These are phyloP conservation scores for Trinectes maculatus DNA, from an alignment of 2,113 vertebrate species.

Conservation along the genomic window DNA sequence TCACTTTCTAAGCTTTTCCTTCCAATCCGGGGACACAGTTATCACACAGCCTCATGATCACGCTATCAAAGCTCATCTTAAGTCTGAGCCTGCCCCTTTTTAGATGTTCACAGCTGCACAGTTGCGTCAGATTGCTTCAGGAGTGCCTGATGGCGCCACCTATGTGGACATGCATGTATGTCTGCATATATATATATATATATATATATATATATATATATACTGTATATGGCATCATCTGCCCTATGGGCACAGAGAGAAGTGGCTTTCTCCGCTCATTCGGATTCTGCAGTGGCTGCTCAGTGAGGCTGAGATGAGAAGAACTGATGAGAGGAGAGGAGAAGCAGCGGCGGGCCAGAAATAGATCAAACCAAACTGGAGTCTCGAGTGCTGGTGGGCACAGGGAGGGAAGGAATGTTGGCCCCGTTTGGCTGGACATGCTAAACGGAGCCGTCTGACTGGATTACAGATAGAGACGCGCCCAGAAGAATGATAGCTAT, in stretches of 20 bases:
- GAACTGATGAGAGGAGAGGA: conserved; percentile 66
- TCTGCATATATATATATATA: conserved; percentile 25
- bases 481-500: conserved; percentile 30
- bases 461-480: conserved; percentile 49
- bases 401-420: conserved; percentile 42
- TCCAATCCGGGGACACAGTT: conserved; percentile 42
- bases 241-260: conserved; percentile 15
- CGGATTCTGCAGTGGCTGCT: conserved; percentile 49
- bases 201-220: conserved; percentile 31
- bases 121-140: conserved; percentile 14
- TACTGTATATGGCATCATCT: conserved; percentile 12
- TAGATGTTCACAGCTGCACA: conserved; percentile 39
- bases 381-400: conserved; percentile 51
- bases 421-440: conserved; percentile 45
- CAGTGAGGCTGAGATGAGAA: conserved; percentile 57
- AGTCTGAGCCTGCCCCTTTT: conserved; percentile 12
- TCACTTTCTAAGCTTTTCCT: conserved; percentile 43
- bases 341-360: conserved; percentile 58
- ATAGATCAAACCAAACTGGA: conserved; percentile 69
- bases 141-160: conserved; percentile 10
- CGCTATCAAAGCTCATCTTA: conserved; percentile 52
- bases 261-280: conserved; percentile 58
- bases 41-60: conserved; percentile 53
- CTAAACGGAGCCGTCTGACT: conserved; percentile 61
- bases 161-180: conserved; percentile 8